A percentile compares a stretch with the other conserved stretches of the same genome.
These are phyloP conservation scores for Galeruca laticollis DNA, from an alignment of 2,888 invertebrate species.

Conservation along the genomic window DNA sequence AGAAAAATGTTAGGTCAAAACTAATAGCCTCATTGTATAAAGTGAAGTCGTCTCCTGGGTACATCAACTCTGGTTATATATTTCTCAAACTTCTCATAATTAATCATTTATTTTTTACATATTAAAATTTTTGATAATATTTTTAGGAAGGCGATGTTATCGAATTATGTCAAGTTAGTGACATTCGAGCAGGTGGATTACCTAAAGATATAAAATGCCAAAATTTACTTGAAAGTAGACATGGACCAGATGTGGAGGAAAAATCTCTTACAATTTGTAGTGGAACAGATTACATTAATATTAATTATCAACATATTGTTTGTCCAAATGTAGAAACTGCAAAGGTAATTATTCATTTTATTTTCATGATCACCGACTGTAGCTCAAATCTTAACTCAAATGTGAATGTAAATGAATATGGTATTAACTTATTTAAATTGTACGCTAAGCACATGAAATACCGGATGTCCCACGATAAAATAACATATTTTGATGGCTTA, in stretches of 20 bases:
- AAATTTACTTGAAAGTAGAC: constrained; percentile 81
- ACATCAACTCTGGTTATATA: too few species aligned
- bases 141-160: constrained; percentile 97
- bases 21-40: too few species aligned
- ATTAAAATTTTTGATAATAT: constrained; percentile 43
- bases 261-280: constrained; percentile 97
- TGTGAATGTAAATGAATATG: constrained; percentile 1
- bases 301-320: constrained; percentile 97
- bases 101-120: too few species aligned
- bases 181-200: constrained; percentile 91
- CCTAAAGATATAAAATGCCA: constrained; percentile 91
- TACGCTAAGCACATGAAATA: too few species aligned
- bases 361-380: constrained; percentile 20
- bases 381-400: constrained; percentile 10
- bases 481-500: too few species aligned
- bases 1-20: too few species aligned
- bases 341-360: constrained; percentile 75
- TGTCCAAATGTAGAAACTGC: constrained; percentile 94
- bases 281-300: constrained; percentile 98
- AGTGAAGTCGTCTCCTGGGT: too few species aligned
- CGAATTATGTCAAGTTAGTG: constrained; percentile 98
- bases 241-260: constrained; percentile 86
- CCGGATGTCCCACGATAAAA: too few species aligned
- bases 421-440: too few species aligned
- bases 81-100: too few species aligned